Evolutionary conservation across 2,888 invertebrate genomes (phyloP).

Genomic region (Cosmorhoe ocellata): DNA sequence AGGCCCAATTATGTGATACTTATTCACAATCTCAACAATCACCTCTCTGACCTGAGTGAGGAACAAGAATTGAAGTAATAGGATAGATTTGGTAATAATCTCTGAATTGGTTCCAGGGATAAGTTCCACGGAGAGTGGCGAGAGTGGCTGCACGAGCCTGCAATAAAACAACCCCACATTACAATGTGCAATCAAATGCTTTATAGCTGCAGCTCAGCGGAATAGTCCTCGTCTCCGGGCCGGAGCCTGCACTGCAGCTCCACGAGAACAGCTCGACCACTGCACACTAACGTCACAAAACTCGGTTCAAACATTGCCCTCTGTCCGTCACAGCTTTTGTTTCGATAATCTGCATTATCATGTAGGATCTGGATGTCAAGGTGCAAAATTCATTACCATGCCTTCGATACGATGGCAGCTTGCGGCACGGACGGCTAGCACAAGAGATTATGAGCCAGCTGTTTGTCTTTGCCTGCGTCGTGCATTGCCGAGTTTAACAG

Average conservation of each 20-base stretch:
- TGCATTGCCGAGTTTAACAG: slow-evolving; percentile 13
- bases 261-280: background rate
- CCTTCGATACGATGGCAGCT: too few species aligned
- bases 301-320: background rate
- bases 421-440: too few species aligned
- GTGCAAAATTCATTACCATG: too few species aligned
- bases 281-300: background rate
- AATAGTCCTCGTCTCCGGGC: slow-evolving; percentile 15
- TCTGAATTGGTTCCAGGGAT: too few species aligned
- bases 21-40: too few species aligned
- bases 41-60: too few species aligned
- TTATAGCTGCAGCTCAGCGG: slow-evolving; percentile 6
- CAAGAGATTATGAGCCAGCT: background rate
- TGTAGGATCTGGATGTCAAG: too few species aligned
- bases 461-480: background rate
- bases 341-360: too few species aligned
- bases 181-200: slow-evolving; percentile 17
- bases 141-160: background rate
- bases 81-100: too few species aligned
- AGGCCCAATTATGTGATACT: too few species aligned
- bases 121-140: background rate
- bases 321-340: too few species aligned
- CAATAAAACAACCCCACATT: slow-evolving; percentile 4
- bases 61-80: too few species aligned
- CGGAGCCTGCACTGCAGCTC: slow-evolving; percentile 6